Conservation (phyloP, 2,888 invertebrate species). For the Pseudolycoriella hygida region DNA sequence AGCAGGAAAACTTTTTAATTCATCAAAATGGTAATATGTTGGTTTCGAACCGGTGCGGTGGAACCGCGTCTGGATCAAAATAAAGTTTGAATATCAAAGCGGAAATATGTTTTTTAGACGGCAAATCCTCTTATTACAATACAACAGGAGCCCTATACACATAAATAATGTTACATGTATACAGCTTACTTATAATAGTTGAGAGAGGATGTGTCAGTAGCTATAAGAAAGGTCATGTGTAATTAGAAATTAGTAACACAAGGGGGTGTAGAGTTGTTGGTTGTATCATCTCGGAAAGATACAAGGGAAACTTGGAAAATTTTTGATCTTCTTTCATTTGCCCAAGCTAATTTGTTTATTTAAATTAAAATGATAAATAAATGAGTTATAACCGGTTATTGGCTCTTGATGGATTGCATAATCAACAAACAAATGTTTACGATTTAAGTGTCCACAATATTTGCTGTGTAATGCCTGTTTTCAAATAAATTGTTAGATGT, state of each 20-base stretch:
- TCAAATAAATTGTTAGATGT: neutral
- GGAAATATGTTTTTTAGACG: neutral
- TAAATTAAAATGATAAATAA: neutral
- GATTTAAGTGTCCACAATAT: conserved; percentile 1
- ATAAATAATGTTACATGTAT: too few species aligned
- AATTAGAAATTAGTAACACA: neutral
- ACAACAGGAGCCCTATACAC: too few species aligned
- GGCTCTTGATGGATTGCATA: neutral
- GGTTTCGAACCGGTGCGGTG: too few species aligned
- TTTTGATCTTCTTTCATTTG: too few species aligned
- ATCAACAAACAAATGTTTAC: neutral
- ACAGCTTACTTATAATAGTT: too few species aligned
- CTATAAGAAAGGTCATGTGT: conserved; percentile 1
- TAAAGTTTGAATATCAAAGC: neutral
- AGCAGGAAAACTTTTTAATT: too few species aligned
- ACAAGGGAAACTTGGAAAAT: too few species aligned
- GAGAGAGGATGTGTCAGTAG: neutral
- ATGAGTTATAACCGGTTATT: neutral
- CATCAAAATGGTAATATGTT: too few species aligned
- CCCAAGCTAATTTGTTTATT: too few species aligned
- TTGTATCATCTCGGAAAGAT: too few species aligned
- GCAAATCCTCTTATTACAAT: too few species aligned
- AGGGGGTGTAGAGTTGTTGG: neutral
- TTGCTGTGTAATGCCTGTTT: neutral
- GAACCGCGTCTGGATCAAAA: too few species aligned